Base-by-base conservation (phyloP, 2,888 invertebrate species). In the Apamea crenata region DNA sequence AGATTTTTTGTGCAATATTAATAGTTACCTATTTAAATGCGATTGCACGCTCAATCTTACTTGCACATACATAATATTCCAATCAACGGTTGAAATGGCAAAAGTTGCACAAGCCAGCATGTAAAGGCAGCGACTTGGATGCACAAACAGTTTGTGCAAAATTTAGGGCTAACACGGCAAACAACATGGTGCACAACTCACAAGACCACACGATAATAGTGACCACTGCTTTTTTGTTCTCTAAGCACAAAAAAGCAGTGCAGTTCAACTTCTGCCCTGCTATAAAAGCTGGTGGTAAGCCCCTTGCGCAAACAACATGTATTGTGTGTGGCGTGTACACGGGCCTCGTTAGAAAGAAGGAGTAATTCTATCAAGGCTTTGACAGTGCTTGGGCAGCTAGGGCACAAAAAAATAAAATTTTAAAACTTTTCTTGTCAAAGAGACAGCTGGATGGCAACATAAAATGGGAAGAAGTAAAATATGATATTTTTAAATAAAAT, bases 341-440 rank as follows among this genome's bases (percentile, higher is more conserved):
- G 10, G 12, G 21, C 6, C 21, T 53, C 50, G 16, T 53, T 70
- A 8, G 21, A 47, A 47, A 47, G 29, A 68, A 47, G 29, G 6
- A 44, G 10, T 68, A 6, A 68, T 50, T 14, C 47, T 25, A 25
- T 32, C 50, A 70, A 25, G 25, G 53, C 32, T 32, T 36, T 10
- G 32, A 16, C 70, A 32, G 32, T 18, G 53, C 70, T 53, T 36
- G 25, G 32, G 32, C 53, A 32, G 25, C 10, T 25, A 10, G 18
- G 1, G 3, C 16, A 53, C 16, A 53, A 18, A 70, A 70, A 53
- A 59, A 44, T 2, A 47, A 56, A 50, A 66, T 32, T 44, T 71
- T 63, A 53, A 71, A 71, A 65, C 25, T 63, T 16, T 12, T 1
- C 1, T 36, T 80, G 80, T 80, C 80, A 80, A 59, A 68, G 40